A percentile compares a stretch with the other conserved stretches of the same genome.
phyloP scores from a whole-genome alignment of 2,797 vertebrate genomes.

The Platyrinchus mystaceus region DNA sequence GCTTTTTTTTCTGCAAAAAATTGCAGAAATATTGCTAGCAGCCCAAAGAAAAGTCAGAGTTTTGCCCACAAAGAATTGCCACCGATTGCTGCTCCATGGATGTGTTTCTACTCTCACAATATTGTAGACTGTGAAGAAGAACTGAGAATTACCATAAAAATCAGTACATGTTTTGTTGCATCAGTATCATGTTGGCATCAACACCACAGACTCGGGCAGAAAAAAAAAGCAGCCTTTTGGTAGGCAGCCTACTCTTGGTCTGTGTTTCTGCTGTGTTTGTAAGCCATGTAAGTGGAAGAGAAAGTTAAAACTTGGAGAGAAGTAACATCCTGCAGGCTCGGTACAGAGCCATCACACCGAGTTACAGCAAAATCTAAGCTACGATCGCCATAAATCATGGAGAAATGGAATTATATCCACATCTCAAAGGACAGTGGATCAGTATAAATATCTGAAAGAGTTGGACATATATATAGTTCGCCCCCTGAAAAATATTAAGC shows the following conservation, averaged over 20 bases:
- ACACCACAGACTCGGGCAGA: conserved; percentile 19
- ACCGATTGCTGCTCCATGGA: not conserved
- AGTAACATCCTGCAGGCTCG: conserved; percentile 17
- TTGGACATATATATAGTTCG: not conserved
- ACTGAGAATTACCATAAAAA: conserved; percentile 59
- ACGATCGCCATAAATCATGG: not conserved
- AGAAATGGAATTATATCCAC: not conserved
- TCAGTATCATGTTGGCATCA: conserved; percentile 32
- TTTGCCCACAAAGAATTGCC: conserved; percentile 26
- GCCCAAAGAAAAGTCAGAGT: conserved; percentile 18
- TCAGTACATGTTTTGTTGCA: conserved; percentile 61
- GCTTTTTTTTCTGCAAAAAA: not conserved
- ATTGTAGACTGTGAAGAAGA: conserved; percentile 50
- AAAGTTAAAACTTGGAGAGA: conserved; percentile 46
- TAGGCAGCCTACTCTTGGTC: conserved; percentile 50
- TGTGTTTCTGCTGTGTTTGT: conserved; percentile 43
- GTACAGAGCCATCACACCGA: not conserved
- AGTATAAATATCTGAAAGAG: not conserved
- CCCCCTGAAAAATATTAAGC: not conserved
- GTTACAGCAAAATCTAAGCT: not conserved
- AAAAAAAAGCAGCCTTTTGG: conserved; percentile 49
- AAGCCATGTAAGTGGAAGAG: conserved; percentile 36
- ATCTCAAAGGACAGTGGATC: not conserved
- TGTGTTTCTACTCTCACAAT: conserved; percentile 63
- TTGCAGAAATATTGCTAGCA: not conserved